Base-by-base conservation (phyloP, 2,888 invertebrate genomes). In the Sinotaia quadrata region DNA sequence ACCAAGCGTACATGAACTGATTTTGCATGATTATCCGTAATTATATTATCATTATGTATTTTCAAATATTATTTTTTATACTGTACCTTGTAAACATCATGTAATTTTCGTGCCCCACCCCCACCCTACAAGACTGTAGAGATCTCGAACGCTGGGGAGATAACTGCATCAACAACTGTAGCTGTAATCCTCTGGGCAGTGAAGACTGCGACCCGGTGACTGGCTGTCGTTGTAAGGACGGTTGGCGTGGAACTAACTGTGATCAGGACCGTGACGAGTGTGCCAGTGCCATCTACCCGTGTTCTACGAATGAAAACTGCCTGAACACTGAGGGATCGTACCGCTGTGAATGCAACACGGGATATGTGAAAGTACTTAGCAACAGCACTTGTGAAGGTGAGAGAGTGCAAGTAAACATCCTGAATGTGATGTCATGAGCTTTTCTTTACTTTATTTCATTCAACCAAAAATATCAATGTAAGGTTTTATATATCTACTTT, bases 131-230 rank as follows among this genome's bases (percentile, higher is more conserved):
- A n/a, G n/a, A n/a, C n/a, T n/a, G n/a, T n/a, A n/a, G 77, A 58
- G 74, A 77, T 52, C 52, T 33, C 24, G 69, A 66, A 57, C 73
- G 74, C 62, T 77, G 77, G 77, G 76, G 76, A 18, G 41, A 36
- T 5, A 51, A 73, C 71, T 76, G 76, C 61, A 67, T 34, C 31
- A 73, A 63, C n/a, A 68, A 63, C 15, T 76, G 76, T 44, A 41
- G 52, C 49, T 76, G 76, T 58, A 56, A 63, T 41, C 71, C 72
- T 18, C 29, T 63, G 29, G 62, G 54, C 5, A 8, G 31, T 10
- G 18, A 18, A 4, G 15, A 4, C 49, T 63, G 62, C 24, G 41
- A 63, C 54, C 2, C 8, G 2, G 5, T 1, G 52, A 54, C 37
- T 29, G 62, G 62, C 12, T 63, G 62, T 29, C 52, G 27, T 8